A percentile compares a stretch with the other conserved stretches of the same genome.
These are phyloP conservation scores for Calonectris borealis DNA, from an alignment of 2,113 vertebrate species.

Conservation along the genomic window DNA sequence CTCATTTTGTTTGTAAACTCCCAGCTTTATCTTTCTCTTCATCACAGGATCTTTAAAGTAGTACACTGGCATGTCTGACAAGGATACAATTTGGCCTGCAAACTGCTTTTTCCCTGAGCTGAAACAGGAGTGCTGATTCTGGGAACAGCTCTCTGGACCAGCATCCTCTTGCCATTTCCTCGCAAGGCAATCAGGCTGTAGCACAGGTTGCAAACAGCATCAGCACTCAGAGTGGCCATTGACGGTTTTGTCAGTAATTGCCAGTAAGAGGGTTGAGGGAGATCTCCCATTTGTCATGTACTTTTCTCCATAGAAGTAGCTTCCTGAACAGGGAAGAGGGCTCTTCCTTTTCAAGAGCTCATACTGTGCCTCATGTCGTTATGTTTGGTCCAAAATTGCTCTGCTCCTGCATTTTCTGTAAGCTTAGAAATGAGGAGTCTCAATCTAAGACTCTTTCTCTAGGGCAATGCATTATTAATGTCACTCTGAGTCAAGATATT, in stretches of 20 bases:
- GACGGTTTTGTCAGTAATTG: background rate
- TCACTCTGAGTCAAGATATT: background rate
- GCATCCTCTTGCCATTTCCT: background rate
- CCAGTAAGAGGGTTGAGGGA: background rate
- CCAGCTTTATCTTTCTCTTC: background rate
- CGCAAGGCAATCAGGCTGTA: background rate
- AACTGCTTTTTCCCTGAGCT: background rate
- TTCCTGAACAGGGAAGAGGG: background rate
- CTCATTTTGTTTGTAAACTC: background rate
- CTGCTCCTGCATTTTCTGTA: background rate
- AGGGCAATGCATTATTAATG: background rate
- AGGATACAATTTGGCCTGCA: background rate
- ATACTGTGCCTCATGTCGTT: background rate
- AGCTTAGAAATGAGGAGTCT: background rate
- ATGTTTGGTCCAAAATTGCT: background rate
- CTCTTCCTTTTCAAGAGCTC: background rate
- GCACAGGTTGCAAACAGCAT: background rate
- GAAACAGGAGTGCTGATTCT: background rate
- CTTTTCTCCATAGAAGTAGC: background rate
- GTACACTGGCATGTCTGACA: background rate
- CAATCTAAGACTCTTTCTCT: background rate
- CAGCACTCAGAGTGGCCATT: background rate
- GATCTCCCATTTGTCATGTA: background rate
- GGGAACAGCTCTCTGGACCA: background rate
- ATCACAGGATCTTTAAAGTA: background rate